Conservation (phyloP, 2,113 vertebrate genomes). For the Chlorodrepanis virens region DNA sequence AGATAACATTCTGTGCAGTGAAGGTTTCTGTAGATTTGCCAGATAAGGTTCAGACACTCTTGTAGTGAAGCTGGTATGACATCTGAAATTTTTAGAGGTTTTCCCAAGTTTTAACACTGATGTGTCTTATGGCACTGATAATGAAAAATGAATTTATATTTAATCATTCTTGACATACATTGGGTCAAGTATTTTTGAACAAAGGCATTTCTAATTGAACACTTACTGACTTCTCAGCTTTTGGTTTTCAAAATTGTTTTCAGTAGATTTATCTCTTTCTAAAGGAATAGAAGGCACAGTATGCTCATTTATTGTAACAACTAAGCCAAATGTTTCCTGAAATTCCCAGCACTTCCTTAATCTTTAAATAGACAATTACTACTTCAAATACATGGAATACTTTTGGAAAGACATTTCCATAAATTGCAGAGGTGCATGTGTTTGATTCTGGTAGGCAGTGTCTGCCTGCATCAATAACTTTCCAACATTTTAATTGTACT, state of each 20-base stretch:
- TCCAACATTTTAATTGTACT: not conserved
- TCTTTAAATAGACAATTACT: not conserved
- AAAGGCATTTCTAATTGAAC: not conserved
- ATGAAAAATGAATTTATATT: not conserved
- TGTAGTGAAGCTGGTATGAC: not conserved
- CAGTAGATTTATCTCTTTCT: not conserved
- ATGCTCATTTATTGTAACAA: not conserved
- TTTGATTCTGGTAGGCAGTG: not conserved
- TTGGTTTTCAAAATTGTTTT: not conserved
- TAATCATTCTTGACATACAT: not conserved
- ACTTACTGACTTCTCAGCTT: not conserved
- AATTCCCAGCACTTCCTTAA: not conserved
- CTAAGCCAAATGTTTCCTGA: not conserved
- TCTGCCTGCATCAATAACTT: not conserved
- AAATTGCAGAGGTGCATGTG: not conserved
- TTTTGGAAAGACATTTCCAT: not conserved
- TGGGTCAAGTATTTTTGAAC: not conserved
- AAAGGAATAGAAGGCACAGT: not conserved
- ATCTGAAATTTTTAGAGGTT: not conserved
- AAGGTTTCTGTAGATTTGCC: not conserved
- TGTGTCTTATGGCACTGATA: not conserved
- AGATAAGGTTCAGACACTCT: not conserved
- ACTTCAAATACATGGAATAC: not conserved
- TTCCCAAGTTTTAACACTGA: not conserved
- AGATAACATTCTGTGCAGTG: not conserved